These are phyloP conservation scores for Eueremaeus valkanovi DNA, from an alignment of 2,888 invertebrate species.

Conservation along the genomic window DNA sequence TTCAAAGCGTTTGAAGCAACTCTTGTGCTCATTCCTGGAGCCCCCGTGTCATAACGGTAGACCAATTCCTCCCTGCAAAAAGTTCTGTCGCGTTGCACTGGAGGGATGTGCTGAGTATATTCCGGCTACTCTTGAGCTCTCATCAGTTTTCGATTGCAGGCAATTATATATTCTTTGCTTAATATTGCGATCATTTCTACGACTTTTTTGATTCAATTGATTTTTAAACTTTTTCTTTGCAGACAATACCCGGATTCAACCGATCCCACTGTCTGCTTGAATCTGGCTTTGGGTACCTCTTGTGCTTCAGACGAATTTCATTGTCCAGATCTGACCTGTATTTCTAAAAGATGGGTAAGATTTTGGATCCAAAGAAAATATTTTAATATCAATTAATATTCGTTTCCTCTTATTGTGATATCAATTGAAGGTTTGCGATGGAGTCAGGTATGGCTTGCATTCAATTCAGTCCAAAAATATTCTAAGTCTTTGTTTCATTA, in stretches of 20 bases:
- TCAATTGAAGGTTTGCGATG: constrained; percentile 53
- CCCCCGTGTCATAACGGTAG: constrained; percentile 60
- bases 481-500: not conserved
- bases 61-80: constrained; percentile 62
- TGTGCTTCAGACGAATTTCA: constrained; percentile 46
- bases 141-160: constrained; percentile 60
- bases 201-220: too few relatives aligned
- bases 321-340: constrained; percentile 47
- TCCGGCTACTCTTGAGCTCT: constrained; percentile 58
- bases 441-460: constrained; percentile 48
- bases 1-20: constrained; percentile 61
- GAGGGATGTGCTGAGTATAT: constrained; percentile 62
- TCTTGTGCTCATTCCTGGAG: constrained; percentile 63
- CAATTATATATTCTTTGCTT: too few relatives aligned
- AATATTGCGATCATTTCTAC: too few relatives aligned
- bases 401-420: not conserved
- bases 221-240: too few relatives aligned
- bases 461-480: not conserved
- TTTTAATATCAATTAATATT: too few relatives aligned
- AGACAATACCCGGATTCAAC: constrained; percentile 59
- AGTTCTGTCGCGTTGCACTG: constrained; percentile 63
- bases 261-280: constrained; percentile 58
- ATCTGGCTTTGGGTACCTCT: constrained; percentile 54
- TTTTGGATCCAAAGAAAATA: too few relatives aligned
- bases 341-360: constrained; percentile 44